A percentile compares a stretch with the other conserved stretches of the same genome.
phyloP scores from a whole-genome alignment of 23 tunicate species.

The Ciona savignyi region DNA sequence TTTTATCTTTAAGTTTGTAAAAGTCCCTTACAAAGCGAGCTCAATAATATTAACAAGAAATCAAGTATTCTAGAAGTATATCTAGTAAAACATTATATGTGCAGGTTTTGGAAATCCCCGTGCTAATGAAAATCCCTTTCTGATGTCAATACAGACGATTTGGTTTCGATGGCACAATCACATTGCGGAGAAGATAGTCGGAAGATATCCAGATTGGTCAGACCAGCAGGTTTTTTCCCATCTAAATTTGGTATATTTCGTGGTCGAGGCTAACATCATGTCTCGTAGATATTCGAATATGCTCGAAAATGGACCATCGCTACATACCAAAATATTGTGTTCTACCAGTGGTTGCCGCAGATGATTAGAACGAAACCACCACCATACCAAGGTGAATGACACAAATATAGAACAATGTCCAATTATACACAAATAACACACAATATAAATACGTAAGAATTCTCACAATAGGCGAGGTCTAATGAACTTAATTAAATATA shows the following conservation, averaged over 20 bases:
- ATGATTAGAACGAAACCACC: conserved; percentile 24
- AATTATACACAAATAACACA: too few species aligned
- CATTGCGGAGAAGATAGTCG: conserved; percentile 54
- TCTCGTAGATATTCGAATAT: conserved; percentile 33
- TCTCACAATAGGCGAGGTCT: too few species aligned
- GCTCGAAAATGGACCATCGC: conserved; percentile 76
- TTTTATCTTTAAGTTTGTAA: too few species aligned
- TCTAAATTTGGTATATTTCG: background rate
- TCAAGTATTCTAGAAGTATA: too few species aligned
- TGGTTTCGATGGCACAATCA: conserved; percentile 96
- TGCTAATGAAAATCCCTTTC: conserved; percentile 89
- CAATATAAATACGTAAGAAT: too few species aligned
- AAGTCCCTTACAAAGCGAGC: too few species aligned
- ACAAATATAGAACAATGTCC: too few species aligned
- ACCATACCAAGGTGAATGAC: conserved; percentile 43
- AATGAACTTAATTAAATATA: background rate
- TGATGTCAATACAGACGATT: conserved; percentile 63
- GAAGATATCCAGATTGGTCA: conserved; percentile 57
- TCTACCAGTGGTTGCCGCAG: conserved; percentile 69
- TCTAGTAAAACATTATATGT: too few species aligned
- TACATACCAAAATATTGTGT: conserved; percentile 61
- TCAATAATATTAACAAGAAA: too few species aligned
- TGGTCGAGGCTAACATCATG: background rate
- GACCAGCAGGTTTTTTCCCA: conserved; percentile 92
- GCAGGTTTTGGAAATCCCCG: conserved; percentile 87